Base-by-base conservation (phyloP, 2,797 vertebrate species). In the Oreochromis grahami region DNA sequence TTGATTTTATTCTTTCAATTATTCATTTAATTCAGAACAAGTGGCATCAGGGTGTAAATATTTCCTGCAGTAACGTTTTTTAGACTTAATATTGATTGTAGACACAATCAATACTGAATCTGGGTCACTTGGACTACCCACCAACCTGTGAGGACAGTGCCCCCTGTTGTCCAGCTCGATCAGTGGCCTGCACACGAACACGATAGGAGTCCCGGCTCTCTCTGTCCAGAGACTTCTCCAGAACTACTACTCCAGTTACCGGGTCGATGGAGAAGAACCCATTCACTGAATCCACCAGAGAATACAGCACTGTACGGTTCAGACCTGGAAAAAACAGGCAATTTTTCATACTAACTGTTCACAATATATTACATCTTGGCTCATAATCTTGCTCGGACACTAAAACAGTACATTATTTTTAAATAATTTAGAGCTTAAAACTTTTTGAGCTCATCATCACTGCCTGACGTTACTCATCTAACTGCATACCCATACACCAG, bases 181-280 rank as follows among this genome's bases (percentile, higher is more conserved):
- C 99, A 7, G 96, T 94, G 17, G 98, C 99, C 90, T 95, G 97
- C 90, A 99, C 92, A 24, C 93, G 96, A 3, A 99, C 86, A 2
- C 90, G 95, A 86, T 98, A 98, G 0, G 97, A 95, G 56, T 98
- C 97, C 60, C 94, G 96, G 9, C 96, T 93, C 80, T 99, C 98
- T 83, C 98, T 96, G 95, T 99, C 99, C 90, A 99, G 93, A 90
- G 97, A 86, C 78, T 95, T 98, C 92, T 99, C 98, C 81, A 99
- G 91, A 55, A 89, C 94, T 78, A 99, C 89, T 85, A 99, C 97
- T 86, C 98, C 99, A 77, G 98, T 98, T 5, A 95, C 89, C 0
- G 98, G 96, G 45, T 99, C 96, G 50, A 99, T 96, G 84, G 98
- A 99, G 92, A 99, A 99, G 43, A 97, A 94, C 1, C 97, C 97